Evolutionary conservation across 2,888 invertebrate species (phyloP).

Genomic region (Pachymerium ferrugineum): DNA sequence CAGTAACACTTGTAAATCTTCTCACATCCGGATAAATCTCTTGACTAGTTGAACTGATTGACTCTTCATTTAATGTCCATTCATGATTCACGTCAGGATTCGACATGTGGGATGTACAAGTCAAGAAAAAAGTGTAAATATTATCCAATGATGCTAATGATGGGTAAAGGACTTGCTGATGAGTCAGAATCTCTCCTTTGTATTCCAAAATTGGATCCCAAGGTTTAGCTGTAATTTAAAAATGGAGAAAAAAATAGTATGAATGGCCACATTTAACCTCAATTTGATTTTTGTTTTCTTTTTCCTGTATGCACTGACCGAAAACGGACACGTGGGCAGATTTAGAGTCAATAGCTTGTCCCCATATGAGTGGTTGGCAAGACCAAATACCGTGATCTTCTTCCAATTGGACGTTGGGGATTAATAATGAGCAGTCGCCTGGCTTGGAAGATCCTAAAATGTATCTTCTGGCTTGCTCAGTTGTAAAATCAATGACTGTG

Average conservation of each 20-base stretch:
- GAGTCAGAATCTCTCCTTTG: background rate
- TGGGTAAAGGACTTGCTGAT: background rate
- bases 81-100: background rate
- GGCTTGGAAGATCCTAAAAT: background rate
- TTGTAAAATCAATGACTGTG: background rate
- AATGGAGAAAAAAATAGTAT: background rate
- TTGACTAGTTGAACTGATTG: slow-evolving; percentile 8
- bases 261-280: too few species aligned
- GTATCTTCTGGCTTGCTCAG: background rate
- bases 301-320: background rate
- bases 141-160: background rate
- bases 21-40: background rate
- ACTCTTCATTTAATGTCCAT: background rate
- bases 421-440: background rate
- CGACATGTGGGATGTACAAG: slow-evolving; percentile 2
- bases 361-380: background rate
- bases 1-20: background rate
- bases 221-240: background rate
- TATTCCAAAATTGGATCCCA: slow-evolving; percentile 7
- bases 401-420: background rate
- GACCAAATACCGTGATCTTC: background rate
- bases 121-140: background rate
- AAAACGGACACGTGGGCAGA: background rate
- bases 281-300: background rate
- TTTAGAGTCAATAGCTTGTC: background rate